Evolutionary conservation across 2,888 invertebrate genomes (phyloP), one percentile per base, ranked within the genome.

Genomic region (Epirrhoe alternata): DNA sequence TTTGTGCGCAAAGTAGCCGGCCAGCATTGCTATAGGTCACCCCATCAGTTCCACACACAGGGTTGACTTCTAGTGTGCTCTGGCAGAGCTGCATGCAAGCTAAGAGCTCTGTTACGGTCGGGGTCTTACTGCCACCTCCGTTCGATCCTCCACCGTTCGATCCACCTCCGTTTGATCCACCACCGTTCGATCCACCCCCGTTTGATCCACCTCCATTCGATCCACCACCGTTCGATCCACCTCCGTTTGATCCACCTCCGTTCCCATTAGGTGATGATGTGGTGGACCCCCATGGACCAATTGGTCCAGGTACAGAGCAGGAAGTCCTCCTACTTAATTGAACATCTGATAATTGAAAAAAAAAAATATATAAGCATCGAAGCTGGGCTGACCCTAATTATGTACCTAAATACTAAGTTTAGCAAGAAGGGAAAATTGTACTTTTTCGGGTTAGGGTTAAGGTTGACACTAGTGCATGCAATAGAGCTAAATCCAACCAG

Each of bases 31-130:
- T 74, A 70, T 93, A 94, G 0, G 87, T 89, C n/a, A 81, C 75
- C 12, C 81, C 80, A 64, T 93, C 80, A 1, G 84, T 82, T 6
- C 92, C 94, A 74, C 94, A 94, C 0, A 93, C 87, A 0, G 93
- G 93, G 71, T 92, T 93, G 70, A 88, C 89, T 64, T 93, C 86
- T 0, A 83, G 70, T 0, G 92, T 88, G 1, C 72, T 56, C 6
- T 53, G 67, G 30, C 80, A 80, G 5, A 45, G 17, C 5, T 68
- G 56, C 45, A 75, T 70, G 66, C 81, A 80, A 5, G 38, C 57
- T 35, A 45, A 6, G 12, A 65, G 53, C 59, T 64, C 42, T 51
- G 67, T 64, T 61, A 65, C 45, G 8, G 64, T 45, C 17, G 53
- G 61, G 6, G n/a, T 58, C 24, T 24, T 42, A 14, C 17, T 51